A percentile compares a stretch with the other conserved stretches of the same genome.
phyloP scores from a whole-genome alignment of 2,888 invertebrate species.

The Agriopis marginaria region DNA sequence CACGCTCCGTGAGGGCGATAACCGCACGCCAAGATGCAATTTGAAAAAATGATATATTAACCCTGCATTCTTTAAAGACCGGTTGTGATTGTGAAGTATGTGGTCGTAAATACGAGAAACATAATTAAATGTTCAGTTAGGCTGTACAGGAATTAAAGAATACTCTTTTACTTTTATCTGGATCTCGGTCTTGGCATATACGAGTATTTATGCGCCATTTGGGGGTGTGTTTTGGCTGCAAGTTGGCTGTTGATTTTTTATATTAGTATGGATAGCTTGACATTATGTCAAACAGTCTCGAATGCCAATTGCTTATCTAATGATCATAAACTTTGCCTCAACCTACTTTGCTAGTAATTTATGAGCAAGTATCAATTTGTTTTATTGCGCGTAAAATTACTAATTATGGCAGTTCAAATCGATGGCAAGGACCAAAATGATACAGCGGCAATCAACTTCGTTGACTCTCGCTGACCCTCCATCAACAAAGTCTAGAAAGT shows the following conservation, averaged over 20 bases:
- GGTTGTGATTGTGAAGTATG: slow-evolving; percentile 42
- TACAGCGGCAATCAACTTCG: slow-evolving; percentile 38
- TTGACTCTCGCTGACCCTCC: slow-evolving; percentile 44
- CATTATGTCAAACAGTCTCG: not conserved
- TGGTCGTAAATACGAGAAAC: slow-evolving; percentile 43
- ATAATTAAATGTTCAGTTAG: slow-evolving; percentile 13
- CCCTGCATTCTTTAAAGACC: slow-evolving; percentile 48
- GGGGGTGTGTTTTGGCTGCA: not conserved
- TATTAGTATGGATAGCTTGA: not conserved
- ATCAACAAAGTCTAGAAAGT: slow-evolving; percentile 63
- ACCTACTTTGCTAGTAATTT: slow-evolving; percentile 37
- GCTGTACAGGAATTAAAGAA: not conserved
- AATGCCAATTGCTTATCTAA: not conserved
- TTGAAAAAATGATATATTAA: slow-evolving; percentile 51
- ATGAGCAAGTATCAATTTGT: slow-evolving; percentile 28
- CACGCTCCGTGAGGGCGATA: slow-evolving; percentile 45
- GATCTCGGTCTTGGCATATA: not conserved
- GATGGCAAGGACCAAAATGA: slow-evolving; percentile 45
- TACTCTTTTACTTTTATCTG: slow-evolving; percentile 3
- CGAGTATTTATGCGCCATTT: no score
- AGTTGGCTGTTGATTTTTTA: no score
- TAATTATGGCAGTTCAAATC: slow-evolving; percentile 42
- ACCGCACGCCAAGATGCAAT: slow-evolving; percentile 40
- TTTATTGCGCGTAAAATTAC: slow-evolving; percentile 31
- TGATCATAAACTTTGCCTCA: slow-evolving; percentile 9